Conservation (phyloP, 2,797 vertebrate genomes). For the Hippopotamyrus pictus region DNA sequence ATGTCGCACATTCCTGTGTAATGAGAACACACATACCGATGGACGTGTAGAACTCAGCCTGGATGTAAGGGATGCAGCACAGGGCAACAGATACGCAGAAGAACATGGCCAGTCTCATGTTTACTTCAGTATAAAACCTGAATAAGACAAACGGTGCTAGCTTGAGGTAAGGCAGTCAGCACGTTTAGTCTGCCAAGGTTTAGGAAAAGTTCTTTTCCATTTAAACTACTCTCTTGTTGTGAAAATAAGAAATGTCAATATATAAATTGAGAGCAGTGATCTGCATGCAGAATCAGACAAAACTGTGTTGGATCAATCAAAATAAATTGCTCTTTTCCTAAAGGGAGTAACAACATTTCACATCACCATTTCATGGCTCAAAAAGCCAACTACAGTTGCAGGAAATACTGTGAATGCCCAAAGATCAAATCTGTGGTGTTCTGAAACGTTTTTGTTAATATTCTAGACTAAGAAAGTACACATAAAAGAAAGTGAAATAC, state of each 20-base stretch:
- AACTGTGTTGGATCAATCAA: neutral
- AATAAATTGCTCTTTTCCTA: neutral
- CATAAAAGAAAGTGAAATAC: neutral
- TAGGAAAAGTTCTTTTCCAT: neutral
- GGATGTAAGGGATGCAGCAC: conserved; percentile 44
- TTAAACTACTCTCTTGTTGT: neutral
- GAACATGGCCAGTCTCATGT: conserved; percentile 56
- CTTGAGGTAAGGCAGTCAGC: neutral
- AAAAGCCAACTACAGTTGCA: neutral
- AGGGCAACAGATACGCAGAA: conserved; percentile 40
- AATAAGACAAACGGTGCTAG: neutral
- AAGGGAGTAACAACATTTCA: neutral
- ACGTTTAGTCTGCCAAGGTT: neutral
- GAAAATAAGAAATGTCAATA: neutral
- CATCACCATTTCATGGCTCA: neutral
- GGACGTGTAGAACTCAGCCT: conserved; percentile 83
- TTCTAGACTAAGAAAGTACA: neutral
- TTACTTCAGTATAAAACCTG: neutral
- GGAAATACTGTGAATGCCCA: neutral
- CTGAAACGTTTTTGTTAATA: neutral
- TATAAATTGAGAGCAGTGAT: neutral
- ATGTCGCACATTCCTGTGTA: neutral
- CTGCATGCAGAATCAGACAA: neutral
- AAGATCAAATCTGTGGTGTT: neutral
- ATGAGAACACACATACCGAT: conserved; percentile 59